Evolutionary conservation across 2,888 invertebrate genomes (phyloP), one percentile per base, ranked within the genome.

Genomic region (Fragum whitleyi): DNA sequence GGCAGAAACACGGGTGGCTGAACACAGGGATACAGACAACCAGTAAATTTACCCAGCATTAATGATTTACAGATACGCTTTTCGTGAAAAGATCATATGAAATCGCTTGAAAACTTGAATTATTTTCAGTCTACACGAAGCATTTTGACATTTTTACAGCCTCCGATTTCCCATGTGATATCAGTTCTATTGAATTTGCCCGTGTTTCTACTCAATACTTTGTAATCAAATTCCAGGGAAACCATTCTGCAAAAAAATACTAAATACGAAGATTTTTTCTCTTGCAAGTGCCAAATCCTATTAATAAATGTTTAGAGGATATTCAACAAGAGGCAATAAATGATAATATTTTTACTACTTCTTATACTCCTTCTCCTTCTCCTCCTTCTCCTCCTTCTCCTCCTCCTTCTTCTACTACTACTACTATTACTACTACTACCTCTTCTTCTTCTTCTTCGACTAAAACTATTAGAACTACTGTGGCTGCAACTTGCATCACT

Each of bases 351-450:
- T 36, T 36, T 53, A 71, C 70, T 32, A 29, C 57, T 57, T 29
- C 57, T 71, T 6, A 29, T 71, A 55, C 55, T 36, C 7, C 57
- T 55, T 6, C 70, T 71, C 2, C 70, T 71, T 29, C 70, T 55
- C 28, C 29, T 71, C 53, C 70, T 71, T 55, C 70, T 57, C 53
- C 70, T 71, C n/a, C 70, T 71, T 55, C 70, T 71, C 9, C 57
- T 55, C 53, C 29, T 71, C 53, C 70, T 70, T 5, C 57, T 71
- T 55, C 32, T 55, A 71, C 32, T 71, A 71, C 57, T 71, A 71
- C 57, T 71, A 71, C 57, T 71, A 55, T 32, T 71, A 55, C 57
- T 71, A 55, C 57, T 71, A 55, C 57, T 71, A 55, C 29, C 36
- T 36, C 65, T 39, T 36, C 39, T 53, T 5, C 29, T 57, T 19